These are phyloP conservation scores for Regulus satrapa DNA, from an alignment of 2,113 vertebrate genomes.

Conservation along the genomic window DNA sequence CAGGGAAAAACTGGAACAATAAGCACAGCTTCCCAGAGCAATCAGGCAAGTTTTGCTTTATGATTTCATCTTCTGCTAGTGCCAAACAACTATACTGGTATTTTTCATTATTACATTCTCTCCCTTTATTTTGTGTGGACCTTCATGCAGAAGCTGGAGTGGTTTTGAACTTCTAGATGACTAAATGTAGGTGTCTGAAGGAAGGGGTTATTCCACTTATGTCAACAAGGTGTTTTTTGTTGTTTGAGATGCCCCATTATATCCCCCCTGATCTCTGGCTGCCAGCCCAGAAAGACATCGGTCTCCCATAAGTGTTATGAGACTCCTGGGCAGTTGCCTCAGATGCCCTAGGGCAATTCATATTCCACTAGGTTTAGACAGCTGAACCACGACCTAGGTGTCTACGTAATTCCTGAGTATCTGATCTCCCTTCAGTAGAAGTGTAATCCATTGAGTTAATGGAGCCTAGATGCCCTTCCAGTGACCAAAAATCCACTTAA, in stretches of 20 bases:
- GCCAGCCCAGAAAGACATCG: background rate
- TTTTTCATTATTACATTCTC: background rate
- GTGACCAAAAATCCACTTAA: background rate
- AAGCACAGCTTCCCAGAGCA: background rate
- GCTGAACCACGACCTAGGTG: background rate
- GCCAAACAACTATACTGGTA: background rate
- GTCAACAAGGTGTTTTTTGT: background rate
- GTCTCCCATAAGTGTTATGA: background rate
- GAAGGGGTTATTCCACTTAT: background rate
- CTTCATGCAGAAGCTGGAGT: background rate
- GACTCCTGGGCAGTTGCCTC: background rate
- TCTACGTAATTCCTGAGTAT: background rate
- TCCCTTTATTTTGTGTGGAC: background rate
- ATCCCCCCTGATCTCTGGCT: background rate
- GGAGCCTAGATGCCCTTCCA: background rate
- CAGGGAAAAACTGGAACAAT: background rate
- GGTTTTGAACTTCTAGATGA: background rate
- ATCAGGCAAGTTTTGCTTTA: background rate
- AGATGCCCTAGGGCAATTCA: background rate
- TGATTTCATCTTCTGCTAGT: background rate
- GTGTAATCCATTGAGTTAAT: background rate
- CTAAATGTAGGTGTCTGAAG: background rate
- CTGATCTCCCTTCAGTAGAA: background rate
- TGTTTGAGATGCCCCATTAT: background rate
- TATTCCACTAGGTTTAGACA: background rate